Evolutionary conservation across 2,113 vertebrate genomes (phyloP), one percentile per base, ranked within the genome.

Genomic region (Hemibagrus wyckioides): DNA sequence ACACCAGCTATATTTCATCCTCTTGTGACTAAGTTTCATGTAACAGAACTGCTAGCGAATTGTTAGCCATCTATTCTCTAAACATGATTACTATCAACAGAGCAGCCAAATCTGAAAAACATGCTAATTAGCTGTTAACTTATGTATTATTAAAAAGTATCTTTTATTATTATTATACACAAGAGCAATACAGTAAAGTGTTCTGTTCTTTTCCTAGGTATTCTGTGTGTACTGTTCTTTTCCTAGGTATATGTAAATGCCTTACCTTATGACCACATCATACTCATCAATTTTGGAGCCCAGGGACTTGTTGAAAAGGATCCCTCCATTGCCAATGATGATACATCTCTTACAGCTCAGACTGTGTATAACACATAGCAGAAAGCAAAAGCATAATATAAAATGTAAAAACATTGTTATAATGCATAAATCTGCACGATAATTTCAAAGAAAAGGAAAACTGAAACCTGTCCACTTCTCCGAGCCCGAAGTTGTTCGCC

Each of bases 241-340:
- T 44, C 1, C 17, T 57, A 14, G 15, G 2, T 71, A 54, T 19
- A 17, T 57, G 5, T 39, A 17, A 2, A 71, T 13, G 52, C 92
- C 97, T 96, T 92, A 99, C 98, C 98, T 96, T 90, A 99, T 94
- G 80, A 99, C 96, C 71, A 99, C 95, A 90, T 99, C 97, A 33
- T 97, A 99, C 77, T 97, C 95, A 88, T 99, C 97, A 83, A 99
- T 99, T 85, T 95, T 96, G 88, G 98, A 93, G 11, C 98, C 98
- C 93, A 99, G 90, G 8, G 98, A 99, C 92, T 99, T 99, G 94
- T 99, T 99, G 92, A 94, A 97, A 83, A 99, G 95, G 90, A 99
- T 97, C 56, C 98, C 98, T 83, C 98, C 98, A 0, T 99, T 99
- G 79, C 98, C 98, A 82, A 99, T 96, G 19, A 99, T 97, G 90